Evolutionary conservation across 2,797 vertebrate species (phyloP), one percentile per base, ranked within the genome.

Genomic region (Sardinella longiceps): DNA sequence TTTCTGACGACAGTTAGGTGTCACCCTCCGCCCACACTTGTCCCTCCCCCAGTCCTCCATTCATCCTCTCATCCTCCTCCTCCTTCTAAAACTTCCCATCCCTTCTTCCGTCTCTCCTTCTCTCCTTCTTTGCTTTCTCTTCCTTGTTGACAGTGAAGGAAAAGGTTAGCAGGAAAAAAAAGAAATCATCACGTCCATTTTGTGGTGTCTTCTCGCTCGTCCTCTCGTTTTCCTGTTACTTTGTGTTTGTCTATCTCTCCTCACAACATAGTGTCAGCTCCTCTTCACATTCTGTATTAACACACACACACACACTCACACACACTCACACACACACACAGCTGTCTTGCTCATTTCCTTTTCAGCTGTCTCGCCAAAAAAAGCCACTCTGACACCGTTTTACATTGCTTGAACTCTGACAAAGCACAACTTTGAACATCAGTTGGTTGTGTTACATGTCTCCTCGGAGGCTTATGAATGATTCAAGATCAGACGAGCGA

Each of bases 81-180:
- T 81, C n/a, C n/a, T n/a, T n/a, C n/a, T n/a, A 88, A 89, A 90
- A 53, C 18, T 86, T 83, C 88, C 87, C 63, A 37, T 89, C 89
- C 90, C 88, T 92, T 90, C 92, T 92, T 91, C 83, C 89, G 58
- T 91, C 88, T 93, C 66, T 87, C 91, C 84, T 77, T 77, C 33
- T 3, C 20, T 77, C 37, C 12, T 23, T 43, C 66, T 30, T 20
- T 30, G 20, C 33, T 37, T 15, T 37, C 63, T 74, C 66, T 77
- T 37, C 70, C 18, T 6, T 43, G 15, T 33, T 23, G 18, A 48
- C 18, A 30, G 33, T 15, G 12, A 4, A 30, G 30, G 28, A 70
- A 63, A 70, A 70, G 66, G 14, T 15, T 70, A 10, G 7, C 46
- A 48, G 66, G 18, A 70, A 15, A 70, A 37, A 70, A 70, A 33